phyloP scores from a whole-genome alignment of 2,113 vertebrate genomes.

The Myanophis thanlyinensis region DNA sequence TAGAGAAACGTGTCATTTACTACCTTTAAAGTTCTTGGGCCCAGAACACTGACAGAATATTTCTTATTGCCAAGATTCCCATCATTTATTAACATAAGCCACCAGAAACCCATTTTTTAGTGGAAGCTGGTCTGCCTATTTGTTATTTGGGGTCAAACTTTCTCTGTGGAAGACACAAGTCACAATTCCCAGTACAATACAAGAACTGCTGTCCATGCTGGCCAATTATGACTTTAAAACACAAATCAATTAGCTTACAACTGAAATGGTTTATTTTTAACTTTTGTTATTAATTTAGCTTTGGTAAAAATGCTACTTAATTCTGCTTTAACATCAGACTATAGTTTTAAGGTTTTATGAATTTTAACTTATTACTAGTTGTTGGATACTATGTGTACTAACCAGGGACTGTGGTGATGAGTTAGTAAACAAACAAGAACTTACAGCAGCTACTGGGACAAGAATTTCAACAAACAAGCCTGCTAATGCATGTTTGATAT shows the following conservation, averaged over 20 bases:
- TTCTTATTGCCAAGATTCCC: not conserved
- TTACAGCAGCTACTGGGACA: conserved; percentile 96
- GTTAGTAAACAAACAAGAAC: conserved; percentile 51
- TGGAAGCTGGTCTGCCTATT: not conserved
- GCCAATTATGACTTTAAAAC: not conserved
- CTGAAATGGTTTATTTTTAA: not conserved
- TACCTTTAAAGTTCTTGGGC: not conserved
- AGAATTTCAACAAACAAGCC: conserved; percentile 99
- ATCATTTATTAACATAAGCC: not conserved
- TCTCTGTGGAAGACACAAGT: not conserved
- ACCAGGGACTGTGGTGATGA: not conserved
- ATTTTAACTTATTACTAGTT: not conserved
- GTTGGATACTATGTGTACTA: not conserved
- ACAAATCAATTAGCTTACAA: not conserved
- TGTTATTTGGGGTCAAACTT: not conserved
- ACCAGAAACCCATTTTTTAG: not conserved
- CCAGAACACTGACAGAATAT: not conserved
- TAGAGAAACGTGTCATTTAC: not conserved
- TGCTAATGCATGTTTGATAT: conserved; percentile 96
- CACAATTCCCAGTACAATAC: not conserved
- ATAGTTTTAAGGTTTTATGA: not conserved
- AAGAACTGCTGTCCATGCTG: not conserved
- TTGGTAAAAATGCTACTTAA: not conserved
- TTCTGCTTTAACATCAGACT: not conserved
- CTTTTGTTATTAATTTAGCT: not conserved